These are phyloP conservation scores for Coendou prehensilis DNA, from an alignment of 2,797 vertebrate genomes.

Conservation along the genomic window DNA sequence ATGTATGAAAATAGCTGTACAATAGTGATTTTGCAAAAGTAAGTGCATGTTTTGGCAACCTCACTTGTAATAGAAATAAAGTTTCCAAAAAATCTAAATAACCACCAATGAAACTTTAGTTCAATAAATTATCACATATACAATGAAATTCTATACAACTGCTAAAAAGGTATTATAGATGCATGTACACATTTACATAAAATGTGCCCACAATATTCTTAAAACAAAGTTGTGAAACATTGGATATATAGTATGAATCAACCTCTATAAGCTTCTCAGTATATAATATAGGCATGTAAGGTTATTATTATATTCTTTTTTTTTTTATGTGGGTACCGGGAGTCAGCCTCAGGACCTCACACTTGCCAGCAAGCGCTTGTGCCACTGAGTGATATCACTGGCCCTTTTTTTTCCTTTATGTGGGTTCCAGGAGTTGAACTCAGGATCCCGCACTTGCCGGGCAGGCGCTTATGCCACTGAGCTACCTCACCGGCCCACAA, in stretches of 20 bases:
- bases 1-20: not conserved
- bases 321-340: not conserved
- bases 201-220: not conserved
- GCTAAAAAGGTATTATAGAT: not conserved
- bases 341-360: too few relatives aligned
- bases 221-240: not conserved
- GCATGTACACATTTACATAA: not conserved
- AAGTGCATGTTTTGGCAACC: not conserved
- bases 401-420: too few relatives aligned
- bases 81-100: not conserved
- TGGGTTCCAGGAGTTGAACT: too few relatives aligned
- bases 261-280: not conserved
- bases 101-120: not conserved
- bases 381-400: too few relatives aligned
- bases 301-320: not conserved
- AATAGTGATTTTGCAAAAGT: not conserved
- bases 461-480: too few relatives aligned
- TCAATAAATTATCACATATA: conserved; percentile 30
- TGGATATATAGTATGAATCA: not conserved
- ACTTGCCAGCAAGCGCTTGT: too few relatives aligned
- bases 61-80: not conserved
- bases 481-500: not conserved
- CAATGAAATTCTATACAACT: not conserved
- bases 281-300: not conserved
- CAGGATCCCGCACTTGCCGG: too few relatives aligned